Conservation (phyloP, 2,113 vertebrate genomes). For the Burhinus bistriatus region DNA sequence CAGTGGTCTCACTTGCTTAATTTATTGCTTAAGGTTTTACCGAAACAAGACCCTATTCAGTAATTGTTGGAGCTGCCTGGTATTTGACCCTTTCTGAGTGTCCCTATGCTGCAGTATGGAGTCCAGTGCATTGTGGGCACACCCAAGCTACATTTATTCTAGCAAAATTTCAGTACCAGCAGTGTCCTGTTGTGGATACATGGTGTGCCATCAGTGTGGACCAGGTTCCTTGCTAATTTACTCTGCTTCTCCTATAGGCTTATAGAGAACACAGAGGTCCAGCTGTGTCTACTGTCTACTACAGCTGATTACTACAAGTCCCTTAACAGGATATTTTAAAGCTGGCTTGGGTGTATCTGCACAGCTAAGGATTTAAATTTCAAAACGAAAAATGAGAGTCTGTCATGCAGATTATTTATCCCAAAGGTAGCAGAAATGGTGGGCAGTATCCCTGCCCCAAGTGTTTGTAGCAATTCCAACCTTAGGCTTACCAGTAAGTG, state of each 20-base stretch:
- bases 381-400: background rate
- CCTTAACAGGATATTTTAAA: background rate
- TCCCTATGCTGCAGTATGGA: background rate
- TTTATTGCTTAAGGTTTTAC: background rate
- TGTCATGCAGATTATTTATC: background rate
- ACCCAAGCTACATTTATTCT: background rate
- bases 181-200: background rate
- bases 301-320: background rate
- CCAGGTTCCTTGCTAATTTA: background rate
- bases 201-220: background rate
- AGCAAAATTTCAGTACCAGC: background rate
- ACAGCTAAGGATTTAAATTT: background rate
- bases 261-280: background rate
- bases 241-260: background rate
- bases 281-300: background rate
- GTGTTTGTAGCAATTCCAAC: background rate
- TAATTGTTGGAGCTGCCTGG: background rate
- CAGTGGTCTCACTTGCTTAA: background rate
- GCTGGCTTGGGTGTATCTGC: background rate
- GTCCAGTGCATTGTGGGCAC: background rate
- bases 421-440: background rate
- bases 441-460: background rate
- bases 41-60: background rate
- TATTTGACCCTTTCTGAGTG: background rate
- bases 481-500: background rate